These are phyloP conservation scores for Psittacula cyanocephala DNA, from an alignment of 2,113 vertebrate species.

Conservation along the genomic window DNA sequence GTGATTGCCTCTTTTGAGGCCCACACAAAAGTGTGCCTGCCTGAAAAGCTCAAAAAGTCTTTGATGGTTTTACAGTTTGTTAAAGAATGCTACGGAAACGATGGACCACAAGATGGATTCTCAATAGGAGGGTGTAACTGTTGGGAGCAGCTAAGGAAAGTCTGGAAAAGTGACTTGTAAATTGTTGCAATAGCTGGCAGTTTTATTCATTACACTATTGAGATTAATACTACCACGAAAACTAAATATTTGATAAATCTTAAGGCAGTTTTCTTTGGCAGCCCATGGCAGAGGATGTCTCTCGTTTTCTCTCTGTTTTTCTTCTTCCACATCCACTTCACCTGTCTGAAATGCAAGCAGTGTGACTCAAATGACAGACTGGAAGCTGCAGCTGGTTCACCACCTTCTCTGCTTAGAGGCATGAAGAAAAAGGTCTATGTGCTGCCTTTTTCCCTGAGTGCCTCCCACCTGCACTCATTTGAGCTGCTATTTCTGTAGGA, in stretches of 20 bases:
- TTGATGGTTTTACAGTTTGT: not conserved
- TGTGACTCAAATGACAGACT: not conserved
- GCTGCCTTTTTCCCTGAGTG: not conserved
- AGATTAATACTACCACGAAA: not conserved
- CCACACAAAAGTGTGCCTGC: not conserved
- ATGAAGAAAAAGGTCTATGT: not conserved
- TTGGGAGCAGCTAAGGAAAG: not conserved
- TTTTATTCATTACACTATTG: not conserved
- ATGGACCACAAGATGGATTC: not conserved
- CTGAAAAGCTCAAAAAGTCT: not conserved
- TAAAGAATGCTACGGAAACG: not conserved
- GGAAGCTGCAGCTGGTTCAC: not conserved
- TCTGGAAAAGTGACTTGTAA: not conserved
- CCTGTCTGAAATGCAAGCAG: not conserved
- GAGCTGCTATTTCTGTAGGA: not conserved
- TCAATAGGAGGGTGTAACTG: not conserved
- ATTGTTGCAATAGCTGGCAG: not conserved
- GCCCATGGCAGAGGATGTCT: accelerated
- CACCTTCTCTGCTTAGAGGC: not conserved
- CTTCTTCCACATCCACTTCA: not conserved
- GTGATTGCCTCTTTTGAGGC: not conserved
- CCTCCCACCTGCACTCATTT: not conserved
- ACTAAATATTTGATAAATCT: not conserved
- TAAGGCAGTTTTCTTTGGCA: not conserved
- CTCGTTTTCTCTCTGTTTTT: not conserved